Conservation (phyloP, 2,797 vertebrate species). For the Pseudocheirus occidentalis region DNA sequence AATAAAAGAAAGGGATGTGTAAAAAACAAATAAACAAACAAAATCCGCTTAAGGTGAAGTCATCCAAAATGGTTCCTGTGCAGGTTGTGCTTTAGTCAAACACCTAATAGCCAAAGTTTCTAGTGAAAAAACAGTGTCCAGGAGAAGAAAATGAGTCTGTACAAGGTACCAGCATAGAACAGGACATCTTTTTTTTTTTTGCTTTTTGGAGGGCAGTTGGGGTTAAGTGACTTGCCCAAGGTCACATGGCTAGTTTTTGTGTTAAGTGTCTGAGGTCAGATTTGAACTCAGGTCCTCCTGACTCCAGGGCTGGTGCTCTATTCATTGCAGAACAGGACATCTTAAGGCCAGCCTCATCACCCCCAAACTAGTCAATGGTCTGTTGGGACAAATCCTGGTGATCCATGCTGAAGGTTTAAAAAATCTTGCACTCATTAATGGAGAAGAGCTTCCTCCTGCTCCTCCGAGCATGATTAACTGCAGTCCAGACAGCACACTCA, state of each 20-base stretch:
- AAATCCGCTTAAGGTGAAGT: background rate
- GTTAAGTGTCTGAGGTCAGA: no score
- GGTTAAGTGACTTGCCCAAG: no score
- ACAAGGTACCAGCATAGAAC: background rate
- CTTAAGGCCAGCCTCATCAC: background rate
- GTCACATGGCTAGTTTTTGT: no score
- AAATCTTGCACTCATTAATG: constrained; percentile 92
- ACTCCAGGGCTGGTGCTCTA: no score
- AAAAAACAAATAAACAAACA: background rate
- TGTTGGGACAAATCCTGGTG: background rate
- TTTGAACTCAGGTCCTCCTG: no score
- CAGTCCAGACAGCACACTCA: constrained; percentile 93
- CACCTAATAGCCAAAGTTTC: background rate
- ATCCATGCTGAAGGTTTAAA: constrained; percentile 69
- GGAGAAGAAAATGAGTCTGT: background rate
- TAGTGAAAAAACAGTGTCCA: background rate
- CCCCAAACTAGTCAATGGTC: background rate
- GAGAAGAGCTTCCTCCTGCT: constrained; percentile 89
- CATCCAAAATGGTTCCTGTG: background rate
- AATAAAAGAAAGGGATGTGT: background rate
- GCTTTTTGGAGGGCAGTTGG: no score
- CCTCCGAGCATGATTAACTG: constrained; percentile 89
- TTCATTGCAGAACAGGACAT: no score
- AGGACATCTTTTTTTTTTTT: no score
- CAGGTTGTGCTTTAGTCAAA: background rate